Evolutionary conservation across 2,113 vertebrate species (phyloP).

Genomic region (Chitala chitala): DNA sequence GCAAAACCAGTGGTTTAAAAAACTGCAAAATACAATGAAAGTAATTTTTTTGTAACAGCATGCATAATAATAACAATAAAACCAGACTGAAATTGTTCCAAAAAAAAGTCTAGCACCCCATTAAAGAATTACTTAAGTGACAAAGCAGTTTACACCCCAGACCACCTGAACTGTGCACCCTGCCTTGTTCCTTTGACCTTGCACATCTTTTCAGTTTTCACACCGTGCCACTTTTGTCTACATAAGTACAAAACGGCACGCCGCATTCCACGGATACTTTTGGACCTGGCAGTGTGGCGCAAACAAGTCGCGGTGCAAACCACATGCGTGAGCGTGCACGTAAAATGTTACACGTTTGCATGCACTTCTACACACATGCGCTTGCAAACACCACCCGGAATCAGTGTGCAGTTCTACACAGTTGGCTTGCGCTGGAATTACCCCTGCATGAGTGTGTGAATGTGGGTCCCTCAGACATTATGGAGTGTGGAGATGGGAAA

Average conservation of each 20-base stretch:
- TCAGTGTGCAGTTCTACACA: neutral
- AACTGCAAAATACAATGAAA: neutral
- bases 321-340: too few relatives aligned
- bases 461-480: slow-evolving; percentile 42
- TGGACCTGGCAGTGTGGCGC: too few relatives aligned
- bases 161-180: neutral
- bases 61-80: neutral
- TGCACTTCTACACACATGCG: too few relatives aligned
- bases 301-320: too few relatives aligned
- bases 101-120: neutral
- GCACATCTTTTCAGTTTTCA: slow-evolving; percentile 14
- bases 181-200: slow-evolving; percentile 17
- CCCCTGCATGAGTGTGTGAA: slow-evolving; percentile 35
- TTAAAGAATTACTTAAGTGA: neutral
- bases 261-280: neutral
- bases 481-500: slow-evolving; percentile 44
- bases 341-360: too few relatives aligned
- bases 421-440: slow-evolving; percentile 13
- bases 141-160: neutral
- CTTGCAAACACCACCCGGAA: too few relatives aligned
- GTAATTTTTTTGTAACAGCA: neutral
- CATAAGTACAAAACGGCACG: neutral
- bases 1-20: neutral
- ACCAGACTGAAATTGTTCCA: neutral
- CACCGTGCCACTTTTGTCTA: neutral